A percentile compares a stretch with the other conserved stretches of the same genome.
Conservation (phyloP, 2,888 invertebrate species). For the Cinara cedri region DNA sequence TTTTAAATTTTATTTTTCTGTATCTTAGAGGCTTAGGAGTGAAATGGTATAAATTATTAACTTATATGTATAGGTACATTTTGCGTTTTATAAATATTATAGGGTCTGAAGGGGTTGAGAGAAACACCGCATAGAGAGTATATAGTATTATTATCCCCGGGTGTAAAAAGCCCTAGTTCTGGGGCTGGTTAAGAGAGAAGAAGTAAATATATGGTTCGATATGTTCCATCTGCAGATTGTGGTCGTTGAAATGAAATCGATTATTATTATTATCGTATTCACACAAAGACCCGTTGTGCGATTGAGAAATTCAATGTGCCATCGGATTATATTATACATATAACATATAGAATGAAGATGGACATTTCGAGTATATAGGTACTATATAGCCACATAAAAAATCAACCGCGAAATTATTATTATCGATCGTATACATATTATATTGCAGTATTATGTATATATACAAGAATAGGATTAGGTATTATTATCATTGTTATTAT, state of each 20-base stretch:
- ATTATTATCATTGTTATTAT: background rate
- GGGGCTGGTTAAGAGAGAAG: background rate
- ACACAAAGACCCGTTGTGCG: constrained; percentile 13
- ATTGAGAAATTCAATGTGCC: background rate
- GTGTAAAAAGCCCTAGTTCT: too few relatives aligned
- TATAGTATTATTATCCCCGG: too few relatives aligned
- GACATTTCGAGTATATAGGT: background rate
- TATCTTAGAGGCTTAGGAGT: too few relatives aligned
- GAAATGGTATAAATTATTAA: too few relatives aligned
- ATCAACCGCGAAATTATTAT: constrained; percentile 44
- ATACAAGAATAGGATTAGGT: too few relatives aligned
- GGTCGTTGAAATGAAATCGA: constrained; percentile 21
- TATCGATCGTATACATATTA: background rate
- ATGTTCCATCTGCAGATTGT: background rate
- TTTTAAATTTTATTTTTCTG: too few relatives aligned
- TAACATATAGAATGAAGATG: constrained; percentile 8
- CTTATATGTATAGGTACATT: too few relatives aligned
- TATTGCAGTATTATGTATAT: background rate
- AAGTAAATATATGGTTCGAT: background rate
- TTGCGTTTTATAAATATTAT: too few relatives aligned
- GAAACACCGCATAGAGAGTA: too few relatives aligned
- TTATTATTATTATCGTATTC: background rate
- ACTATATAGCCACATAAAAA: background rate
- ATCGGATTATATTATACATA: too few relatives aligned
- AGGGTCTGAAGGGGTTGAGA: too few relatives aligned